A percentile compares a stretch with the other conserved stretches of the same genome.
These are phyloP conservation scores for Esox niger DNA, from an alignment of 2,113 vertebrate genomes.

Conservation along the genomic window DNA sequence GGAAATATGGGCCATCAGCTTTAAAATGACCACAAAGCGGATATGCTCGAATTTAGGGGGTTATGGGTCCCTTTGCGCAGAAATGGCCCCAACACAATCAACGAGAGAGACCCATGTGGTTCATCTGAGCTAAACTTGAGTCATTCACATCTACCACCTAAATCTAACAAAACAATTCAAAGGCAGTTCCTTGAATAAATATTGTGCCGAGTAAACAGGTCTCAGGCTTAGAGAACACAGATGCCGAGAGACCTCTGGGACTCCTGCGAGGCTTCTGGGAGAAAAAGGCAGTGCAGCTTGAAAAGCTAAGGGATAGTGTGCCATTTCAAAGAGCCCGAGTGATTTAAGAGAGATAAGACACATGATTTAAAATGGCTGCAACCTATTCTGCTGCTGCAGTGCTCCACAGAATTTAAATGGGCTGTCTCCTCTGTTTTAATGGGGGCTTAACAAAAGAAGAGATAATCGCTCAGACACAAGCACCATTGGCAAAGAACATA, in stretches of 20 bases:
- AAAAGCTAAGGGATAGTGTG: neutral
- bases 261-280: conserved; percentile 2
- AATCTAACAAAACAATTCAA: no score
- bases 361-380: conserved; percentile 26
- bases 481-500: conserved; percentile 3
- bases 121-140: no score
- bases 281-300: neutral
- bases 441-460: conserved; percentile 16
- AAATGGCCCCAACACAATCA: no score
- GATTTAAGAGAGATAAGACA: conserved; percentile 26
- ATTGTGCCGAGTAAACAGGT: no score
- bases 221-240: no score
- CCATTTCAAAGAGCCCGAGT: conserved; percentile 1
- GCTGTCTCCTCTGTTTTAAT: conserved; percentile 16
- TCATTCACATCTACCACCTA: no score
- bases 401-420: conserved; percentile 24
- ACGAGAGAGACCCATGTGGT: no score
- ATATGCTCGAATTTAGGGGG: no score
- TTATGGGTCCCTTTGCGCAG: no score
- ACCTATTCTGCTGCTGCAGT: conserved; percentile 11
- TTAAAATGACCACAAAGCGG: no score
- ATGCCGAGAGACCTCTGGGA: conserved; percentile 4
- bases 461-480: conserved; percentile 10
- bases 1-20: no score
- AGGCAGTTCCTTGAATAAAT: no score